Percentiles rank a stretch among this genome's conserved stretches.
Conservation (phyloP, 2,797 vertebrate species). For the Anguilla obscura region DNA sequence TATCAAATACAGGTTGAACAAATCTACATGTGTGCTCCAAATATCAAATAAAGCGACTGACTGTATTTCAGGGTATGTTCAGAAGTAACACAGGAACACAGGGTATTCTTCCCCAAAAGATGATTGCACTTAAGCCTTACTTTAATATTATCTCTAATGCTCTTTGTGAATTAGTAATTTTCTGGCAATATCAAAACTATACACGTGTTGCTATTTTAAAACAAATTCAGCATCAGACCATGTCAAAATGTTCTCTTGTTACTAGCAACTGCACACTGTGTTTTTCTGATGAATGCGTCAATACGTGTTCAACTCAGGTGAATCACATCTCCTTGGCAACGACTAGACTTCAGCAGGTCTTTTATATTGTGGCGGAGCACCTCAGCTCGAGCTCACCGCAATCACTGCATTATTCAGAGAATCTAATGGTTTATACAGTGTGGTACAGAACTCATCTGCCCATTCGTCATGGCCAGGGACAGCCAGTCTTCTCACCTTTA, state of each 20-base stretch:
- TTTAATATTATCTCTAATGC: background rate
- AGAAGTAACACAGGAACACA: background rate
- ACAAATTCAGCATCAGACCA: background rate
- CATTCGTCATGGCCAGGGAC: slow-evolving; percentile 26
- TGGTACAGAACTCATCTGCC: slow-evolving; percentile 17
- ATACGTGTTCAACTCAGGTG: slow-evolving; percentile 24
- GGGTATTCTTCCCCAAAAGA: background rate
- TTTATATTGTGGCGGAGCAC: slow-evolving; percentile 18
- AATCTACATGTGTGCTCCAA: no score
- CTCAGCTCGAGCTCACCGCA: slow-evolving; percentile 10
- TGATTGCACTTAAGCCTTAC: background rate
- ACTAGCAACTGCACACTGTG: slow-evolving; percentile 1
- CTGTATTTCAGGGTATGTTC: background rate
- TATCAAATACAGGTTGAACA: no score
- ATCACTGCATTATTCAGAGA: slow-evolving; percentile 33
- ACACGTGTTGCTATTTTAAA: background rate
- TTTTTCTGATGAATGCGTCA: slow-evolving; percentile 8
- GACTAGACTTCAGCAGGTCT: slow-evolving; percentile 17
- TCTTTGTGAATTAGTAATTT: background rate
- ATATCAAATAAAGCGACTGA: no score
- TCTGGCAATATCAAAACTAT: background rate
- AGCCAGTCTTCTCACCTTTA: slow-evolving; percentile 13
- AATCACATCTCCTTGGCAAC: slow-evolving; percentile 39
- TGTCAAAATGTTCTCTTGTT: background rate
- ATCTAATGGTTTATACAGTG: slow-evolving; percentile 27